Base-by-base conservation (phyloP, 2,113 vertebrate genomes). In the Athene cunicularia region DNA sequence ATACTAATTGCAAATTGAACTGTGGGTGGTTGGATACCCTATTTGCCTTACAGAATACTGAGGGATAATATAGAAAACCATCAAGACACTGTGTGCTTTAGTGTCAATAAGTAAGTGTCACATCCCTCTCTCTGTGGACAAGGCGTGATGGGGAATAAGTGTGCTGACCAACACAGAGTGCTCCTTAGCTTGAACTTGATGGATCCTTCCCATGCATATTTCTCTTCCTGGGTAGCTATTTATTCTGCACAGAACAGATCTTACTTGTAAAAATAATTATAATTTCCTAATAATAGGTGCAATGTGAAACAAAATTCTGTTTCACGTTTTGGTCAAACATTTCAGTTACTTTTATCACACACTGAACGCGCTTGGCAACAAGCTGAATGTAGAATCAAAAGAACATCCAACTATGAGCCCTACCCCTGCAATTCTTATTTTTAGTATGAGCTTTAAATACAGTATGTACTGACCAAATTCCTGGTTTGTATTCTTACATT, bases 161-260 rank as follows among this genome's bases (percentile, higher is more conserved):
- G 22, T 47, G 35, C 22, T 0, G 0, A 56, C 6, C 0, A 4
- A 64, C 21, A n/a, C 26, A 33, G 19, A 60, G 9, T 30, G 5
- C 9, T 89, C 33, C 52, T 81, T 67, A 26, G 26, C 20, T 84
- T 84, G 52, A 80, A 86, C 22, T 26, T 50, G 60, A 3, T 33
- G 16, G 26, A 45, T 43, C 33, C 22, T 89, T n/a, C 26, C 26
- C 39, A 67, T 10, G 45, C 18, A 14, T 47, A 33, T 66, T 93
- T 91, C 30, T 87, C 7, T 64, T 64, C 39, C 52, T 53, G 39
- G 5, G 8, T 43, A 80, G 18, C 41, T 93, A 47, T 23, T 93
- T 83, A 66, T 63, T 96, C 64, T 85, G 33, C 80, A 49, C 8
- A 71, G 53, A 81, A 35, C 16, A 63, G 17, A 9, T 18, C 47